Conservation (phyloP, 2,888 invertebrate species). For the Temnothorax unifasciatus region DNA sequence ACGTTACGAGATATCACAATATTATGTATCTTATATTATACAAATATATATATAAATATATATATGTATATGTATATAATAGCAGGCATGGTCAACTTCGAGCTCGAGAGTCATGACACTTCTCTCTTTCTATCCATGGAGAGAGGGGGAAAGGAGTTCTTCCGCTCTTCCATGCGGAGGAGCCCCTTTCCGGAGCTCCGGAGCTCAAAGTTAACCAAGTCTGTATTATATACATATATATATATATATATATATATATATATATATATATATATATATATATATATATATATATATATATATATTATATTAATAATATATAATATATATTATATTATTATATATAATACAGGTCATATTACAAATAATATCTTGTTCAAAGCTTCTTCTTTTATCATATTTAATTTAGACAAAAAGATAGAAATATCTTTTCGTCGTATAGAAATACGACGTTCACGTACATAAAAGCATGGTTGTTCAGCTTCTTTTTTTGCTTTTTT, state of each 20-base stretch:
- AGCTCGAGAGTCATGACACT: too few species aligned
- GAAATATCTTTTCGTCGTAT: too few species aligned
- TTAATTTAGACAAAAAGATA: neutral
- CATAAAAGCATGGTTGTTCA: too few species aligned
- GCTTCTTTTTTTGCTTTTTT: neutral
- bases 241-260: conserved; percentile 13
- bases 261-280: neutral
- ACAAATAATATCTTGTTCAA: neutral
- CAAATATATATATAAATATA: neutral
- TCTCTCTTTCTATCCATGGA: too few species aligned
- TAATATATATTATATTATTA: too few species aligned
- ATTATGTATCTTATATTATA: neutral
- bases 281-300: too few species aligned
- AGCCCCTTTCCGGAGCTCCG: too few species aligned
- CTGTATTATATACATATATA: neutral
- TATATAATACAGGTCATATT: neutral
- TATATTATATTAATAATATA: too few species aligned
- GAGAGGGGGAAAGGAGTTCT: too few species aligned
- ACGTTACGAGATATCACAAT: neutral
- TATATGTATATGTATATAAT: neutral
- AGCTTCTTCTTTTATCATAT: neutral
- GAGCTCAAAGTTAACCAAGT: too few species aligned
- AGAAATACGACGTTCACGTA: neutral
- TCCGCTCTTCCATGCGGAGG: too few species aligned
- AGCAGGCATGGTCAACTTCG: too few species aligned